phyloP scores from a whole-genome alignment of 2,113 vertebrate genomes.

The Limanda limanda region DNA sequence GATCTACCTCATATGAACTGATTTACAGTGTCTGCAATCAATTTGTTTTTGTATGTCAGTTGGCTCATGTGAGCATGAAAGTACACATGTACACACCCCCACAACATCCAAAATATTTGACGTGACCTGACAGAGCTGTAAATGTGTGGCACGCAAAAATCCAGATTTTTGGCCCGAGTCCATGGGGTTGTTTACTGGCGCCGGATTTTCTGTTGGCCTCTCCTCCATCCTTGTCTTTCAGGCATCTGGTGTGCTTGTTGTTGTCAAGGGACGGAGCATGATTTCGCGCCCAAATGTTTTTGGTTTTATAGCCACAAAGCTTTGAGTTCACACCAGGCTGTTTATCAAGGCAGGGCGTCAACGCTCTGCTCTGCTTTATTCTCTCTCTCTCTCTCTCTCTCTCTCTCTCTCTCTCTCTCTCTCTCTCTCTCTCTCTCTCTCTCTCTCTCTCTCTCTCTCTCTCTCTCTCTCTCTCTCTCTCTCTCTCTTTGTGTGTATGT shows the following conservation, averaged over 20 bases:
- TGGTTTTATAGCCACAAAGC: constrained; percentile 25
- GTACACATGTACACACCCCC: background rate
- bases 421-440: background rate
- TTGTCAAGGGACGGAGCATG: constrained; percentile 47
- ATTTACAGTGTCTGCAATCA: background rate
- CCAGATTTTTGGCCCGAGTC: constrained; percentile 57
- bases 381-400: background rate
- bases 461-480: too few species aligned
- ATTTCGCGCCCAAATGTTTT: constrained; percentile 57
- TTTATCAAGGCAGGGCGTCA: too few species aligned
- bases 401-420: too few species aligned
- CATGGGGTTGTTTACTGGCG: constrained; percentile 49
- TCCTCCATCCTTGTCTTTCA: constrained; percentile 41
- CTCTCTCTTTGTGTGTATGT: background rate
- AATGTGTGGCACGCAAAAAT: constrained; percentile 42
- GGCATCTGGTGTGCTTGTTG: constrained; percentile 55
- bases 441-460: too few species aligned
- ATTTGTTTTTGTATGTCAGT: constrained; percentile 48
- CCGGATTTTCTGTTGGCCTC: constrained; percentile 49
- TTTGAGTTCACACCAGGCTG: background rate
- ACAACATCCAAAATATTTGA: constrained; percentile 26
- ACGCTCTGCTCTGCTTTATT: background rate
- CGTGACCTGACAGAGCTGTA: constrained; percentile 10
- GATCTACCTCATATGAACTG: constrained; percentile 13
- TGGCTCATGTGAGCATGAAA: background rate